Conservation (phyloP, 2,888 invertebrate species). For the Eulithis testata region DNA sequence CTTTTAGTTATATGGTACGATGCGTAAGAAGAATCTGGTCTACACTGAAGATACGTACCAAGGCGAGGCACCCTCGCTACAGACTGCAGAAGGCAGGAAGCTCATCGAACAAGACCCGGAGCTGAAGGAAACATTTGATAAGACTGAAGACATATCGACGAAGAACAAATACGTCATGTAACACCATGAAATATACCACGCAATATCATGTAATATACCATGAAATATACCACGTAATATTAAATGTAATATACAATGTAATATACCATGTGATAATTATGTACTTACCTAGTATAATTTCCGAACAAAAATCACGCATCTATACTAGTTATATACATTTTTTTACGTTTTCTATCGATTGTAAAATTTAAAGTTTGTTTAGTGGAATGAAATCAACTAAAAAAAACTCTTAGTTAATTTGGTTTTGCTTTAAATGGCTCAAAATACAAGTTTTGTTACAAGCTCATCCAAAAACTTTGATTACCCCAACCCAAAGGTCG, state of each 20-base stretch:
- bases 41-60: constrained; percentile 88
- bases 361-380: too few relatives aligned
- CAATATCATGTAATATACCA: too few relatives aligned
- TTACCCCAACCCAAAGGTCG: constrained; percentile 27
- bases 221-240: too few relatives aligned
- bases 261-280: too few relatives aligned
- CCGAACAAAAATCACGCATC: too few relatives aligned
- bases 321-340: too few relatives aligned
- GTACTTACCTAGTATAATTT: too few relatives aligned
- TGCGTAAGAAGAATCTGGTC: constrained; percentile 84
- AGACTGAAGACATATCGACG: constrained; percentile 25
- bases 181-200: neutral
- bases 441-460: constrained; percentile 11
- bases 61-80: constrained; percentile 80
- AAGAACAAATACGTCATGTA: constrained; percentile 24
- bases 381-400: too few relatives aligned
- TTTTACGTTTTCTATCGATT: too few relatives aligned
- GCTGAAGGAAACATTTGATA: constrained; percentile 44
- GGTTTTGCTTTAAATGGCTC: constrained; percentile 15
- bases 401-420: too few relatives aligned
- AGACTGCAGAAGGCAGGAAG: constrained; percentile 76
- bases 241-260: too few relatives aligned
- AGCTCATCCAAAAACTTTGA: constrained; percentile 27
- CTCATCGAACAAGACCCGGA: constrained; percentile 62
- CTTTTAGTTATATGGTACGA: constrained; percentile 87